Conservation (phyloP, 2,797 vertebrate species). For the Xenentodon cancila region DNA sequence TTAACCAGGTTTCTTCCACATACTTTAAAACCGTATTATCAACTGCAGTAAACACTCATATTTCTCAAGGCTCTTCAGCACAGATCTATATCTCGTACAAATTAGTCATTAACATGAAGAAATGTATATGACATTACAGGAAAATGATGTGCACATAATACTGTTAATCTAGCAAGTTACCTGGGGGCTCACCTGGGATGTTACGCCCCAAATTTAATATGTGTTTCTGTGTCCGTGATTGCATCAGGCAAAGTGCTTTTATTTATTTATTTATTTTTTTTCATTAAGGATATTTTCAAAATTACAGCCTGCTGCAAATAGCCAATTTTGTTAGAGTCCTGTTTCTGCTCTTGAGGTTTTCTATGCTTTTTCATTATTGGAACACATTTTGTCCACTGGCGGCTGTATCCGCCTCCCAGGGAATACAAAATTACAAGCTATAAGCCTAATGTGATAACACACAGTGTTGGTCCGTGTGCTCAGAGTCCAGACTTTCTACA, state of each 20-base stretch:
- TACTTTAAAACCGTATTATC: too few relatives aligned
- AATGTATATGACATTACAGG: conserved; percentile 14
- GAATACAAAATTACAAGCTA: conserved; percentile 45
- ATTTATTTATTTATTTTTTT: conserved; percentile 25
- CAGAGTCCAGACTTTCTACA: conserved; percentile 11
- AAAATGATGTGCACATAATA: conserved; percentile 5
- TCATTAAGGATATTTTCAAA: conserved; percentile 55
- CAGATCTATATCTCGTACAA: conserved; percentile 16
- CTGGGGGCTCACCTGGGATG: background rate
- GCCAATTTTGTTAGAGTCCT: conserved; percentile 51
- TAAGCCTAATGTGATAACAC: conserved; percentile 61
- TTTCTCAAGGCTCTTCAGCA: too few relatives aligned
- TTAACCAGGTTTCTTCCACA: too few relatives aligned
- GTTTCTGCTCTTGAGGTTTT: conserved; percentile 48
- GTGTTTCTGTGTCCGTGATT: conserved; percentile 36
- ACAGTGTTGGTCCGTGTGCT: conserved; percentile 50
- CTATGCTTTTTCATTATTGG: conserved; percentile 64
- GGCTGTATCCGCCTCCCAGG: conserved; percentile 36
- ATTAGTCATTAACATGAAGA: conserved; percentile 41
- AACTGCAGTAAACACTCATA: too few relatives aligned
- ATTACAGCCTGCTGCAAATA: conserved; percentile 61
- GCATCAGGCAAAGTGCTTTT: conserved; percentile 36
- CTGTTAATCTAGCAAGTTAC: conserved; percentile 18
- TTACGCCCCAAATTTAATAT: conserved; percentile 29
- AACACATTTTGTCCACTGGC: conserved; percentile 56